Base-by-base conservation (phyloP, 2,888 invertebrate species). In the Acanthacorydalis orientalis region DNA sequence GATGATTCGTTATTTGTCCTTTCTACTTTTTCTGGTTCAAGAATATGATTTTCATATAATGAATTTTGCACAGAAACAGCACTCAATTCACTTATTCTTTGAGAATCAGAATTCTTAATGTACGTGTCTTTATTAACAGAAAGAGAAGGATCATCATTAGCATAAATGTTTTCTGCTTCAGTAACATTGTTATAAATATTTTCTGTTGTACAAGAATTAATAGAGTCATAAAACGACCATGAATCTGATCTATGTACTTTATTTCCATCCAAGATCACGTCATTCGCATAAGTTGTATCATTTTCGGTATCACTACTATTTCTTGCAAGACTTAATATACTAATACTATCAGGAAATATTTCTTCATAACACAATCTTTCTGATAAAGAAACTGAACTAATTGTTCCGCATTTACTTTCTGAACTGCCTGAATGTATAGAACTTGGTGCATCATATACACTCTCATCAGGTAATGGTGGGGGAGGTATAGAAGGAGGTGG, bases 401-500 rank as follows among this genome's bases (percentile, higher is more conserved):
- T 56, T 15, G 64, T 66, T 51, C 63, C 64, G 50, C 63, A 64
- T 49, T 61, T 57, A 54, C 57, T 60, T 49, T 62, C 62, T 15
- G 59, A 56, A 50, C 57, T 57, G 2, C 63, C 61, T 33, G 66
- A 67, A 2, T 61, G 60, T 8, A 64, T 56, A 2, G 68, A 67
- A 46, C 68, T 67, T 32, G 74, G 64, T 51, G 73, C 69, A 57
- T 75, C 74, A 55, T 75, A 75, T 50, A 72, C 64, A 33, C 68
- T 66, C 56, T 74, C 73, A 53, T 72, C 69, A 32, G 74, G 70
- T 55, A 70, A 62, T 42, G 74, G 73, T n/a, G 75, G 75, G 46
- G 75, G 75, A 40, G 75, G 75, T 57, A 74, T 73, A 31, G 64
- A 57, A n/a, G 75, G 74, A 12, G 75, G 75, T 37, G 74, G 73